These are phyloP conservation scores for Erannis defoliaria DNA, from an alignment of 2,888 invertebrate genomes.

Conservation along the genomic window DNA sequence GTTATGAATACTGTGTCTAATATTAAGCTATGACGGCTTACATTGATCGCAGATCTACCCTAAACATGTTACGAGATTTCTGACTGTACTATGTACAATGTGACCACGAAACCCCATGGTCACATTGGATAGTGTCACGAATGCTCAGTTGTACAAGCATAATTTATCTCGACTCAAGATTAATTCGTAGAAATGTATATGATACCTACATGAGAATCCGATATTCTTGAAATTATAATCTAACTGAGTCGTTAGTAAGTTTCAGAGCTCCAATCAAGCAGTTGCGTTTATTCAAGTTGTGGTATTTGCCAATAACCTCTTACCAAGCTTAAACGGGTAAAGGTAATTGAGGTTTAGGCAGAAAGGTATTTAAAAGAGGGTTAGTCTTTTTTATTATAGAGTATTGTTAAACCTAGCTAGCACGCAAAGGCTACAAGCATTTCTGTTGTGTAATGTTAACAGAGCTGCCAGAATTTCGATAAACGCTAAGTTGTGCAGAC, in stretches of 20 bases:
- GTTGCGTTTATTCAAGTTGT: not conserved
- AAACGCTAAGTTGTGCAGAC: conserved; percentile 8
- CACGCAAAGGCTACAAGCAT: conserved; percentile 72
- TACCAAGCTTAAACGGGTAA: not conserved
- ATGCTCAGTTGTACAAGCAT: not conserved
- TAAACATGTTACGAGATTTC: not conserved
- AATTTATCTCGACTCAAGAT: no score
- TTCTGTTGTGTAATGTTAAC: conserved; percentile 60
- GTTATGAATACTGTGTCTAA: not conserved
- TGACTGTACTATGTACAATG: not conserved
- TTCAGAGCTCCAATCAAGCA: not conserved
- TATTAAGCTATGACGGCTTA: not conserved
- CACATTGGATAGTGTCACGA: not conserved
- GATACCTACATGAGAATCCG: conserved; percentile 16
- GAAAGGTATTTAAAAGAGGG: conserved; percentile 10
- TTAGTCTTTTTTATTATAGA: conserved; percentile 16
- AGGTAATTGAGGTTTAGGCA: not conserved
- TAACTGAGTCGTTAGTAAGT: not conserved
- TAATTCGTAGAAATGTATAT: not conserved
- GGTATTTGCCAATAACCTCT: conserved; percentile 13
- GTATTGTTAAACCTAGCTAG: conserved; percentile 34
- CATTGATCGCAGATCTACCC: not conserved
- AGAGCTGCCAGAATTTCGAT: conserved; percentile 33
- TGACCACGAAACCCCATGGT: conserved; percentile 11
- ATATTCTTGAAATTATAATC: not conserved